Evolutionary conservation across 2,797 vertebrate genomes (phyloP), one percentile per base, ranked within the genome.

Genomic region (Megaceryle alcyon): DNA sequence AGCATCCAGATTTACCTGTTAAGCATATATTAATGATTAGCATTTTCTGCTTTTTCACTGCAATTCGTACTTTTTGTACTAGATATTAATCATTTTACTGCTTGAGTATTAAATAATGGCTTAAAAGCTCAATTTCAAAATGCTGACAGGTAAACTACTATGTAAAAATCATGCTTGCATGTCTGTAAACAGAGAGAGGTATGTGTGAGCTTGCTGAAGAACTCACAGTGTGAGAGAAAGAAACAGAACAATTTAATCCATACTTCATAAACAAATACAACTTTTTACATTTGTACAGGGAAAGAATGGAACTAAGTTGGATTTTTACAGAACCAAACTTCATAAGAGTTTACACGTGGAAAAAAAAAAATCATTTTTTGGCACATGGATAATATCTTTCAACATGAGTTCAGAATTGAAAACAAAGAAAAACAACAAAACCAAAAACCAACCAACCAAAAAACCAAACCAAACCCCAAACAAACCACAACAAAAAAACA

Each of bases 281-380:
- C 83, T 72, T 94, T 96, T 96, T 96, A 95, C 96, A 97, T 96
- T 94, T 83, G 78, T 96, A 97, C 84, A 97, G 94, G 70, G 92
- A 88, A 90, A 96, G 75, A 73, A 25, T 79, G 79, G 76, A 83
- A 54, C 22, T 26, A 87, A 88, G 37, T 68, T 31, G 61, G 88
- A 68, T 89, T 95, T 97, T 96, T 95, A 96, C 94, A 95, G 89
- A 94, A 95, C 96, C 83, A 95, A 92, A 92, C 90, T 65, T 97
- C 77, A 97, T 73, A 94, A 88, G 83, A 96, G 80, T 92, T 95
- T 95, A 96, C 72, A 95, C 51, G 82, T 92, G 90, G 83, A 97
- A 96, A 96, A 97, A 97, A 94, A 97, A 97, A 98, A 94, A 85
- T 94, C 92, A 85, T 39, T 85, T 96, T 97, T 97, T 97, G 97